Evolutionary conservation across 2,113 vertebrate genomes (phyloP).

Genomic region (Odocoileus hemionus): DNA sequence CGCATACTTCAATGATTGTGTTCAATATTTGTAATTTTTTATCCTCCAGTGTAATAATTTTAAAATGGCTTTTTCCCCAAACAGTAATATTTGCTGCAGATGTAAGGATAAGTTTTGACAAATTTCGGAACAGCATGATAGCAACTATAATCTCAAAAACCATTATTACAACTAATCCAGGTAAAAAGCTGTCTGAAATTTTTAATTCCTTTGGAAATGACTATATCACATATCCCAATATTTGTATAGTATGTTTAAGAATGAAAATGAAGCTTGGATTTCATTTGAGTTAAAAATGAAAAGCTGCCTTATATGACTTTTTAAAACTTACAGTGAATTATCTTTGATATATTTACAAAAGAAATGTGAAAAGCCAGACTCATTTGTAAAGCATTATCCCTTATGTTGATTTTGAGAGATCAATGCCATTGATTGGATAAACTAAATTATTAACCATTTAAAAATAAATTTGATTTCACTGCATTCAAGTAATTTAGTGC

Average conservation of each 20-base stretch:
- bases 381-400: background rate
- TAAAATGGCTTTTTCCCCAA: constrained; percentile 33
- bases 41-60: constrained; percentile 32
- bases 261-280: constrained; percentile 12
- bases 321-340: background rate
- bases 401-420: background rate
- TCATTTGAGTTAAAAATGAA: constrained; percentile 19
- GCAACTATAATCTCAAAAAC: constrained; percentile 94
- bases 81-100: constrained; percentile 96
- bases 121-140: constrained; percentile 91
- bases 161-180: constrained; percentile 95
- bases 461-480: background rate
- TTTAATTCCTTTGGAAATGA: background rate
- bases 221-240: background rate
- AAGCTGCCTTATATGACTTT: background rate
- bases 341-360: background rate
- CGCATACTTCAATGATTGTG: background rate
- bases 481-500: background rate
- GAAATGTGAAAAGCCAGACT: background rate
- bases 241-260: background rate
- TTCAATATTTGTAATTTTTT: constrained; percentile 56
- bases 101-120: constrained; percentile 93
- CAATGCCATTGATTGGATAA: background rate
- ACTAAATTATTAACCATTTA: background rate
- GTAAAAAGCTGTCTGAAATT: constrained; percentile 80